Percentiles rank a stretch among this genome's conserved stretches.
Evolutionary conservation across 1,140 invertebrate species (phyloP).

Genomic region (Lysiphlebus fabarum): DNA sequence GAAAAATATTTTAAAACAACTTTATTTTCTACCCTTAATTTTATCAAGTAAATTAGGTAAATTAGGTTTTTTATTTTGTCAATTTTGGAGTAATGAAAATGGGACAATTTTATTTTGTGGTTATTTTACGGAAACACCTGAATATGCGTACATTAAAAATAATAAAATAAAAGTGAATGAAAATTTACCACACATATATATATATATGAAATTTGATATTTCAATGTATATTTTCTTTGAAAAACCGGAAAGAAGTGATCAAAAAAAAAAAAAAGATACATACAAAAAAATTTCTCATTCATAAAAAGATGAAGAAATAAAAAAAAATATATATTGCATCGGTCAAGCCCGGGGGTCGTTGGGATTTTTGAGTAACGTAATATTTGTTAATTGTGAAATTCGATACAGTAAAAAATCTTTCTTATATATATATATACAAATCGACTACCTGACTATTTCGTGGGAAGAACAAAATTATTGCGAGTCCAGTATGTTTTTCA

Average conservation of each 20-base stretch:
- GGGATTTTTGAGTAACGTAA: constrained; percentile 37
- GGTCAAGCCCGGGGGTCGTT: constrained; percentile 35
- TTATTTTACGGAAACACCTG: neutral
- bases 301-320: constrained; percentile 17
- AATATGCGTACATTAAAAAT: neutral
- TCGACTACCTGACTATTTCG: constrained; percentile 13
- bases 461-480: constrained; percentile 1
- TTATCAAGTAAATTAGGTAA: no score
- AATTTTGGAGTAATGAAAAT: no score
- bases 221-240: neutral
- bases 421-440: no score
- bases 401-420: constrained; percentile 29
- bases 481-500: no score
- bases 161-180: constrained; percentile 7
- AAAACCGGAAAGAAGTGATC: constrained; percentile 15
- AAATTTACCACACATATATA: constrained; percentile 8
- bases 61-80: no score
- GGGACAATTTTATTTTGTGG: no score
- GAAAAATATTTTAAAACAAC: no score
- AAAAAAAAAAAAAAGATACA: neutral
- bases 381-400: constrained; percentile 49
- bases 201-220: constrained; percentile 12
- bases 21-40: no score
- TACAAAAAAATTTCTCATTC: constrained; percentile 11
- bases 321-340: constrained; percentile 10